Evolutionary conservation across 2,113 vertebrate genomes (phyloP).

Genomic region (Aegotheles bennettii): DNA sequence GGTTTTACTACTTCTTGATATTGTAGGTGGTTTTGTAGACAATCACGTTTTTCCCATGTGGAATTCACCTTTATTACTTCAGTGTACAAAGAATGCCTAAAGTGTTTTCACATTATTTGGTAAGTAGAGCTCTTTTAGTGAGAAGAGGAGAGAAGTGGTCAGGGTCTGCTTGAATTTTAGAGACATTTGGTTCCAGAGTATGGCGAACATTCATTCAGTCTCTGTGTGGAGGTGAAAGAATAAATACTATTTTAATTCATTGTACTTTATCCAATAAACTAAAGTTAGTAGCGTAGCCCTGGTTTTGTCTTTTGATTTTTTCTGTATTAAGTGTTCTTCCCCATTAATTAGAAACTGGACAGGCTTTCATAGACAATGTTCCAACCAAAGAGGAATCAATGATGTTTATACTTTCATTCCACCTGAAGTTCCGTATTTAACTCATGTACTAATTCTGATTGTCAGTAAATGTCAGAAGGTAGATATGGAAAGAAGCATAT

Average conservation of each 20-base stretch:
- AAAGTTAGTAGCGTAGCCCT: not conserved
- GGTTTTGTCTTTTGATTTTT: not conserved
- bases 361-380: not conserved
- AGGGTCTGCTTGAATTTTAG: not conserved
- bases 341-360: not conserved
- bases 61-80: not conserved
- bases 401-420: not conserved
- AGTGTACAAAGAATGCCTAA: not conserved
- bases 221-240: not conserved
- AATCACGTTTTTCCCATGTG: not conserved
- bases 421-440: not conserved
- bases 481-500: not conserved
- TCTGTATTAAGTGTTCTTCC: not conserved
- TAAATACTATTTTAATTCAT: not conserved
- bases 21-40: not conserved
- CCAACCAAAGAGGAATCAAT: not conserved
- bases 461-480: not conserved
- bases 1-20: not conserved
- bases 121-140: not conserved
- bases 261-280: not conserved
- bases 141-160: not conserved
- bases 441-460: not conserved
- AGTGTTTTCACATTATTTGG: not conserved
- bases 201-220: not conserved
- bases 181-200: not conserved